Percentiles rank a stretch among this genome's conserved stretches.
Evolutionary conservation across 2,888 invertebrate genomes (phyloP).

Genomic region (Dione vanillae): DNA sequence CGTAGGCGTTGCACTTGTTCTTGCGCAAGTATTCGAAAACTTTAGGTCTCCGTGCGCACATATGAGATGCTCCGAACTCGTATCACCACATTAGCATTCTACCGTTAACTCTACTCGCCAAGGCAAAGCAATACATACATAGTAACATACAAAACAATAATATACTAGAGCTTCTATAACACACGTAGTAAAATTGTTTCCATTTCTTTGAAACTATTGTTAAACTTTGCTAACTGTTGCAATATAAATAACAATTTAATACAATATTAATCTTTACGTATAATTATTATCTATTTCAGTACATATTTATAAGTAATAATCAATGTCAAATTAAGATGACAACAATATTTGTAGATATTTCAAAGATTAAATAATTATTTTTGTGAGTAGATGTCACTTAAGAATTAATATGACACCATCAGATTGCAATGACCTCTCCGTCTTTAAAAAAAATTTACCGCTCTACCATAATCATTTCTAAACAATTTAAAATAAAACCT

Average conservation of each 20-base stretch:
- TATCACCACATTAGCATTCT: conserved; percentile 76
- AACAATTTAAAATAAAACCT: background rate
- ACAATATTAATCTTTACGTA: background rate
- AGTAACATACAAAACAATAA: conserved; percentile 59
- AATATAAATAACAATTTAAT: too few species aligned
- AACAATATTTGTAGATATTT: background rate
- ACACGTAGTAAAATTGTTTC: background rate
- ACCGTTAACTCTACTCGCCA: conserved; percentile 75
- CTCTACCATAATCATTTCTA: background rate
- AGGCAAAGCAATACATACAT: conserved; percentile 67
- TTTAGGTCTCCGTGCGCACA: conserved; percentile 57
- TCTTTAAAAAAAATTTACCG: background rate
- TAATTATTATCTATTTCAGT: background rate
- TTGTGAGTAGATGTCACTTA: background rate
- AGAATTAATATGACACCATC: background rate
- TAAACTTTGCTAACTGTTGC: background rate
- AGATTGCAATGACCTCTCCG: background rate
- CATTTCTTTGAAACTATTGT: background rate
- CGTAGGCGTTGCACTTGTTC: conserved; percentile 70
- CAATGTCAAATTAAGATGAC: conserved; percentile 7
- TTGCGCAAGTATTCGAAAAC: conserved; percentile 76
- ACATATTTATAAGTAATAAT: background rate
- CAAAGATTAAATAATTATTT: background rate
- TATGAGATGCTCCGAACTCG: conserved; percentile 64
- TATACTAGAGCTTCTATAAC: conserved; percentile 42